phyloP scores from a whole-genome alignment of 1,140 invertebrate genomes.

The Cecropterus lyciades region DNA sequence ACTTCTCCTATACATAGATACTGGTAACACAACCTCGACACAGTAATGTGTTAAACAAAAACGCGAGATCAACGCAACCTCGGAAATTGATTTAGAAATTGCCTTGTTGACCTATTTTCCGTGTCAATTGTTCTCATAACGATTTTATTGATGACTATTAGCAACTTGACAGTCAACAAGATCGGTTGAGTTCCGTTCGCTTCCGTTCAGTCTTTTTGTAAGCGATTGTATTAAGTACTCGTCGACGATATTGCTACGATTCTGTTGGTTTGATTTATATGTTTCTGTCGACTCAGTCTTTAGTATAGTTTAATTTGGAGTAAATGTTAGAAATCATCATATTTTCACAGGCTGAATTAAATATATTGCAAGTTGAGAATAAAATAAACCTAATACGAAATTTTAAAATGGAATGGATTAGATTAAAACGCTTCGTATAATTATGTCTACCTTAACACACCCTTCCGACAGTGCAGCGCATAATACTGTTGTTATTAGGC shows the following conservation, averaged over 20 bases:
- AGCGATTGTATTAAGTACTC: conserved; percentile 5
- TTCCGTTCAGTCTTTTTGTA: conserved; percentile 11
- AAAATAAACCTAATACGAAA: no score
- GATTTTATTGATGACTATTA: conserved; percentile 31
- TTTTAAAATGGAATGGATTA: no score
- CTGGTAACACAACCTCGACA: not conserved
- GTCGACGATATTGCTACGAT: not conserved
- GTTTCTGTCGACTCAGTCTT: not conserved
- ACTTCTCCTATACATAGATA: no score
- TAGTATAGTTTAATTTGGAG: not conserved
- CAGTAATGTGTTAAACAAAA: conserved; percentile 1
- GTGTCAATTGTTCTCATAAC: conserved; percentile 34
- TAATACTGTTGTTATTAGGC: no score
- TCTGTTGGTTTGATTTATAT: conserved; percentile 1
- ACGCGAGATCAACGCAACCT: conserved; percentile 3
- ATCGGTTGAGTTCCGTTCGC: not conserved
- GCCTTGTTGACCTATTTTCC: conserved; percentile 27
- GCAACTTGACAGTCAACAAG: conserved; percentile 27
- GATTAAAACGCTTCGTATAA: no score
- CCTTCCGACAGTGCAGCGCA: no score
- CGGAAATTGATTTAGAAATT: conserved; percentile 28
- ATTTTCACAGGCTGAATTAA: no score
- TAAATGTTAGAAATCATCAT: not conserved
- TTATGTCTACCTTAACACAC: no score
- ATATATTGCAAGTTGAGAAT: no score